Conservation (phyloP, 2,113 vertebrate species). For the Meles meles region DNA sequence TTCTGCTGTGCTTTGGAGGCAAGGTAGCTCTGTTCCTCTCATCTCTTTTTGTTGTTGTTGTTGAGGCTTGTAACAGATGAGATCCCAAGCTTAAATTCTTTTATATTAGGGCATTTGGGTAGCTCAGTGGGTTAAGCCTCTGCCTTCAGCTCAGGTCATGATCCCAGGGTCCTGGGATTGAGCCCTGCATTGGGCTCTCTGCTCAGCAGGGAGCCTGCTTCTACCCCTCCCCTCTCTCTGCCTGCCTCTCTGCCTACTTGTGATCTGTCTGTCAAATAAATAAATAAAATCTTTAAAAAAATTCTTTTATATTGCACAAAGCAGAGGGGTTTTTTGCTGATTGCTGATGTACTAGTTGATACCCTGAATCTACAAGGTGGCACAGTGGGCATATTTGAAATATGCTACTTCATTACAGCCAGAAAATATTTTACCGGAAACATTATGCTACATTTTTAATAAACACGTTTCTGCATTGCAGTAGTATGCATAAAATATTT, state of each 20-base stretch:
- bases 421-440: neutral
- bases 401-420: neutral
- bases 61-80: neutral
- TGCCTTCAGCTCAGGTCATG: too few relatives aligned
- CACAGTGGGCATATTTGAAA: neutral
- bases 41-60: neutral
- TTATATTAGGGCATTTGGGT: neutral
- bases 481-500: slow-evolving; percentile 25
- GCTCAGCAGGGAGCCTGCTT: too few relatives aligned
- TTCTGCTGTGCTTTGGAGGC: neutral
- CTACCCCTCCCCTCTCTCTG: too few relatives aligned
- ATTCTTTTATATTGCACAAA: neutral
- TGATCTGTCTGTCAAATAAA: too few relatives aligned
- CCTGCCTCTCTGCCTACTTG: too few relatives aligned
- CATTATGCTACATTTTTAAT: neutral
- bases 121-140: too few relatives aligned
- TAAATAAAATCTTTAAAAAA: neutral
- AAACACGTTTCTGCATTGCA: neutral
- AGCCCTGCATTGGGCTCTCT: too few relatives aligned
- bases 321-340: neutral
- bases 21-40: neutral
- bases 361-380: neutral
- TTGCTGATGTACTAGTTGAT: neutral
- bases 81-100: neutral
- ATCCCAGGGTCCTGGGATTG: too few relatives aligned